Evolutionary conservation across 2,797 vertebrate species (phyloP).

Genomic region (Mionectes olivaceus): DNA sequence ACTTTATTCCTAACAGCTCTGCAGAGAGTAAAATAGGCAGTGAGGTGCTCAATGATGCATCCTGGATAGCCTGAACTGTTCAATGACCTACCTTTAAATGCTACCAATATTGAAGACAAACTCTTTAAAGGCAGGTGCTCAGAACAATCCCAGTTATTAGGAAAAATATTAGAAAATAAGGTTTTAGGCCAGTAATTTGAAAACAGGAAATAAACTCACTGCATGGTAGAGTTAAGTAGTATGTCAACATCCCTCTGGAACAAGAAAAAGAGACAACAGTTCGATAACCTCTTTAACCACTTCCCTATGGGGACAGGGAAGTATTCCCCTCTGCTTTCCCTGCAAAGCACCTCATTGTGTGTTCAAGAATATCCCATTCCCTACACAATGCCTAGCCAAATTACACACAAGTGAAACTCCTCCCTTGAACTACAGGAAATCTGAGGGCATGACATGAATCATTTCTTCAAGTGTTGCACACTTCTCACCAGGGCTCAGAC

Average conservation of each 20-base stretch:
- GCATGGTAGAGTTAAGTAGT: background rate
- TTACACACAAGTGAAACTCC: background rate
- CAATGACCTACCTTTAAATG: background rate
- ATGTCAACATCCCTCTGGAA: background rate
- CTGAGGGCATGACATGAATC: background rate
- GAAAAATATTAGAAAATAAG: background rate
- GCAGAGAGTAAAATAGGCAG: background rate
- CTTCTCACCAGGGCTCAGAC: background rate
- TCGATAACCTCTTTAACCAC: background rate
- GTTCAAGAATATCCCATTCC: background rate
- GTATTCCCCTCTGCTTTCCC: background rate
- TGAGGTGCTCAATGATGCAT: fast-evolving
- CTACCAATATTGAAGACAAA: background rate
- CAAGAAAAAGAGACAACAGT: background rate
- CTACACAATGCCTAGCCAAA: background rate
- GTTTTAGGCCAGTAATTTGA: background rate
- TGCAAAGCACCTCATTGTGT: background rate
- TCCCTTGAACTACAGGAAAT: background rate
- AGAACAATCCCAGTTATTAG: background rate
- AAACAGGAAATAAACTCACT: background rate
- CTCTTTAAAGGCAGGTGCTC: background rate
- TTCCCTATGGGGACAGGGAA: background rate
- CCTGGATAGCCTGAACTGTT: background rate
- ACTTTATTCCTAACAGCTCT: background rate
- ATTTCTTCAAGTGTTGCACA: background rate